Evolutionary conservation across 2,113 vertebrate genomes (phyloP).

Genomic region (Centrocercus urophasianus): DNA sequence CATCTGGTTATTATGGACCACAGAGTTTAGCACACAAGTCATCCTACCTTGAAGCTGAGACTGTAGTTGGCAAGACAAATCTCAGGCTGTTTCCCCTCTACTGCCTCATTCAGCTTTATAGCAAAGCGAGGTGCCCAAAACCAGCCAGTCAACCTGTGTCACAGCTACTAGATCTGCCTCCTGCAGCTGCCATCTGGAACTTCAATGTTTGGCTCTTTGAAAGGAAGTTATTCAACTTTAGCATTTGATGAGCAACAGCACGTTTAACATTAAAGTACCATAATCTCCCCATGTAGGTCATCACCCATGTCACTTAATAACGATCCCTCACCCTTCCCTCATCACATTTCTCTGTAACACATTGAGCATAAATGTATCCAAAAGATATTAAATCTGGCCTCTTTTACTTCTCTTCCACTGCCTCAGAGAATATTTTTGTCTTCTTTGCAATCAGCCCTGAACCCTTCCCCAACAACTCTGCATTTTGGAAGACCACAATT

Average conservation of each 20-base stretch:
- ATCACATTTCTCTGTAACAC: not conserved
- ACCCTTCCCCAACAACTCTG: not conserved
- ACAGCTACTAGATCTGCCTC: not conserved
- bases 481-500: not conserved
- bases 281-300: not conserved
- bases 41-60: not conserved
- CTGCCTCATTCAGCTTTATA: not conserved
- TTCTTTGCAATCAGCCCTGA: not conserved
- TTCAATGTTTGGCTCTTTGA: not conserved
- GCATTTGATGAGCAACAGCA: not conserved
- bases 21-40: not conserved
- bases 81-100: not conserved
- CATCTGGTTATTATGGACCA: not conserved
- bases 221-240: not conserved
- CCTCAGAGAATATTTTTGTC: not conserved
- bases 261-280: not conserved
- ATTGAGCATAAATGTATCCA: not conserved
- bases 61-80: not conserved
- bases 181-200: not conserved
- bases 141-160: not conserved
- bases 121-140: not conserved
- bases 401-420: not conserved
- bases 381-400: not conserved
- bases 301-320: not conserved
- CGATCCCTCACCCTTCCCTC: not conserved